Evolutionary conservation across 1,140 invertebrate genomes (phyloP), one percentile per base, ranked within the genome.

Genomic region (Aphis craccivora): DNA sequence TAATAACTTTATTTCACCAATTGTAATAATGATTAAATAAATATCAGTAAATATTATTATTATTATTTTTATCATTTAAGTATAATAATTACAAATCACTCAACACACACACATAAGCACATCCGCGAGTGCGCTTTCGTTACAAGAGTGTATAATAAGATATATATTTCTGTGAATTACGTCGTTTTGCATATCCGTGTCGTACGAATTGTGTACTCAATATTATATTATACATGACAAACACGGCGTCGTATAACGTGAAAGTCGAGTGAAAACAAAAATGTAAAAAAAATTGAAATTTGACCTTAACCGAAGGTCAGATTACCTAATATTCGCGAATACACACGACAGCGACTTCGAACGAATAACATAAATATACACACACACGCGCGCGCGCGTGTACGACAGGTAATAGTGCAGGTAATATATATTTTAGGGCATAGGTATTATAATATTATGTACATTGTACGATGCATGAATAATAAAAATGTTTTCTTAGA

Each of bases 191-290:
- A 37, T 83, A 37, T 83, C 22, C 76, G 35, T 35, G 76, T 83
- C 76, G 18, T 83, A 83, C 35, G 2, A 37, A 20, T 22, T 83
- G 35, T 83, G 35, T 83, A 83, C 35, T 83, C 60, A 76, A 76
- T 76, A 76, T n/a, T 76, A 76, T 76, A 76, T n/a, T 76, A 76
- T n/a, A n/a, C 60, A 76, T n/a, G 18, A 76, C 30, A 76, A 76
- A 76, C 30, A 76, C 11, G 14, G 60, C 60, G 60, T 67, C 60
- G 30, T 67, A 76, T n/a, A 76, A n/a, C 30, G 14, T 5, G 40
- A 30, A 48, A 5, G 84, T 87, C 43, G 14, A 87, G 43, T 87
- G 23, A 87, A 20, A 87, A 87, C 83, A 9, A 40, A 67, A 37
- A 84, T 37, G 14, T 4, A 43, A 43, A 84, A 84, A 84, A 40